Evolutionary conservation across 2,113 vertebrate genomes (phyloP), one percentile per base, ranked within the genome.

Genomic region (Anser brachyrhynchus): DNA sequence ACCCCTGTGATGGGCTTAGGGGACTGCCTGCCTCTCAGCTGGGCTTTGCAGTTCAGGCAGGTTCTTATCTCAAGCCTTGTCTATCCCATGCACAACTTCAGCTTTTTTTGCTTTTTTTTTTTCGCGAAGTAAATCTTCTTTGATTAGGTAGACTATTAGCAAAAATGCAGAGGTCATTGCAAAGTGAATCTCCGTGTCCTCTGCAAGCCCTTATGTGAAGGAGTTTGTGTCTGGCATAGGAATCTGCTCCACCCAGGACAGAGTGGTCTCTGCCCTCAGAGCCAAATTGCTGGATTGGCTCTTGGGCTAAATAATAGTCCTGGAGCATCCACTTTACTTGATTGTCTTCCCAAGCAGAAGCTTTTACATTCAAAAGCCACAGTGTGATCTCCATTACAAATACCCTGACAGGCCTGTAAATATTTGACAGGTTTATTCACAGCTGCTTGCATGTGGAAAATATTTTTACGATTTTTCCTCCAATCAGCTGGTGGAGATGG

Each of bases 391-490:
- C 94, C 86, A 76, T 87, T 94, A 87, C 94, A 92, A 79, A 93
- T 72, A 84, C 89, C 82, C 92, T 84, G 86, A 90, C 94, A 95
- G 92, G 86, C 82, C 89, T 75, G 92, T 90, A 94, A 92, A 92
- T 90, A 87, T 90, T 84, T 93, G 92, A 90, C 95, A 92, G 87
- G 90, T 92, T 90, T 94, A 78, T 85, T 96, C 87, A 88, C 92
- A 92, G 95, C 95, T 96, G 87, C 75, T 90, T 94, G 83, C 92
- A 77, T 91, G 87, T 88, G 92, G 84, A 90, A 92, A 92, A 90
- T 90, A 88, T 96, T 90, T 88, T 92, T 92, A 81, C 55, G 87
- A 13, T 69, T 76, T 73, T 73, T 35, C 73, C 92, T 80, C 90
- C 90, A 77, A 31, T 84, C 78, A 57, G 89, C 57, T 28, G 77